These are phyloP conservation scores for Apus apus DNA, from an alignment of 2,113 vertebrate genomes.

Conservation along the genomic window DNA sequence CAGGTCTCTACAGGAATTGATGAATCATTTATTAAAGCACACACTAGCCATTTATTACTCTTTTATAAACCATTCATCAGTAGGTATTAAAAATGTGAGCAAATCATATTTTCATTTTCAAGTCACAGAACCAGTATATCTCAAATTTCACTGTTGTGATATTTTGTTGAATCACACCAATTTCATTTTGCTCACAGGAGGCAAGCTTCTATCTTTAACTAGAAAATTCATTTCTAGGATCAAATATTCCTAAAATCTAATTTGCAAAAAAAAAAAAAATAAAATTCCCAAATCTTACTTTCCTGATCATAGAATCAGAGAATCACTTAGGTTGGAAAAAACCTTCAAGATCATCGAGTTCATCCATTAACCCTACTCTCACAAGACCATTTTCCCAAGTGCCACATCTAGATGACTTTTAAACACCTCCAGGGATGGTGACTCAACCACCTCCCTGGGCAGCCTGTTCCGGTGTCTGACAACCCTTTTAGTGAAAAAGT, in stretches of 20 bases:
- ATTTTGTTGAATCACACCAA: neutral
- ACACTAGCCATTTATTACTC: constrained; percentile 40
- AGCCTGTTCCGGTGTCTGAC: too few species aligned
- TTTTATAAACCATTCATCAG: constrained; percentile 43
- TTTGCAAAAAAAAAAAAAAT: neutral
- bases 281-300: neutral
- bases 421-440: too few species aligned
- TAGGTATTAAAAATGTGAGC: neutral
- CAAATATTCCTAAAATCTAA: neutral
- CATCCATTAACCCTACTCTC: too few species aligned
- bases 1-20: constrained; percentile 19
- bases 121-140: neutral
- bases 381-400: too few species aligned
- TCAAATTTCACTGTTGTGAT: neutral
- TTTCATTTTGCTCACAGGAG: neutral
- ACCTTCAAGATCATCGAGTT: too few species aligned
- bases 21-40: constrained; percentile 55
- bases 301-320: neutral
- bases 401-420: too few species aligned
- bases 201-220: neutral
- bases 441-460: too few species aligned
- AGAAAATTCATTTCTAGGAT: neutral
- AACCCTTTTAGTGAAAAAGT: too few species aligned
- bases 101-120: constrained; percentile 2
- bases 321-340: too few species aligned